A percentile compares a stretch with the other conserved stretches of the same genome.
These are phyloP conservation scores for Agrilus biguttatus DNA, from an alignment of 2,888 invertebrate species.

Conservation along the genomic window DNA sequence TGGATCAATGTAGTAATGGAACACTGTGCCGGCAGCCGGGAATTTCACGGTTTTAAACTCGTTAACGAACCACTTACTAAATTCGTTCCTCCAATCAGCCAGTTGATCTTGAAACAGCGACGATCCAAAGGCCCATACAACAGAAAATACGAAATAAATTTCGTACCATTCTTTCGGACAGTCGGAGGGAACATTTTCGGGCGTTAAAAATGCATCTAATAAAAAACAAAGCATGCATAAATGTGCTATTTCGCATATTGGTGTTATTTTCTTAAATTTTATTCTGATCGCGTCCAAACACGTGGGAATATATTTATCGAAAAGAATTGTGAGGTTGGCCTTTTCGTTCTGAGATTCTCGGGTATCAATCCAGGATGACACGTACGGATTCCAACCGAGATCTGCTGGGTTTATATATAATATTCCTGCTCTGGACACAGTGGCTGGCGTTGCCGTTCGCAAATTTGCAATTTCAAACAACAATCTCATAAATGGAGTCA, in stretches of 20 bases:
- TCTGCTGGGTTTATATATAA: conserved; percentile 88
- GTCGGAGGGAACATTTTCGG: conserved; percentile 67
- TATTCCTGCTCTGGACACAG: conserved; percentile 89
- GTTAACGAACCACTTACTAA: conserved; percentile 87
- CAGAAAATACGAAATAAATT: conserved; percentile 80
- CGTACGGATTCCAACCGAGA: conserved; percentile 88
- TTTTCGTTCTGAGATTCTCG: conserved; percentile 57
- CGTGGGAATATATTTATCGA: conserved; percentile 85
- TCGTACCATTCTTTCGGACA: conserved; percentile 92
- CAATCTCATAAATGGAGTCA: conserved; percentile 77
- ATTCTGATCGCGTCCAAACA: conserved; percentile 59
- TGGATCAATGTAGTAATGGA: conserved; percentile 77
- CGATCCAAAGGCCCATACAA: conserved; percentile 90
- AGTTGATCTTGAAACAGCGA: conserved; percentile 82
- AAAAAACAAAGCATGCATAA: conserved; percentile 78
- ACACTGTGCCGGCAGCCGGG: conserved; percentile 68
- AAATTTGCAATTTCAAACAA: conserved; percentile 88
- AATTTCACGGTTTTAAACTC: conserved; percentile 88
- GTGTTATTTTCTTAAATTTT: conserved; percentile 79
- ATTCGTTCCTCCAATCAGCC: conserved; percentile 83
- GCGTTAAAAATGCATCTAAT: conserved; percentile 70
- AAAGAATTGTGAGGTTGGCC: conserved; percentile 69
- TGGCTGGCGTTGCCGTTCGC: conserved; percentile 87
- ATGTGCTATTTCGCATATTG: conserved; percentile 79
- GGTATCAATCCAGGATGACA: conserved; percentile 78